Conservation (phyloP, 2,113 vertebrate species). For the Hydropotes inermis region DNA sequence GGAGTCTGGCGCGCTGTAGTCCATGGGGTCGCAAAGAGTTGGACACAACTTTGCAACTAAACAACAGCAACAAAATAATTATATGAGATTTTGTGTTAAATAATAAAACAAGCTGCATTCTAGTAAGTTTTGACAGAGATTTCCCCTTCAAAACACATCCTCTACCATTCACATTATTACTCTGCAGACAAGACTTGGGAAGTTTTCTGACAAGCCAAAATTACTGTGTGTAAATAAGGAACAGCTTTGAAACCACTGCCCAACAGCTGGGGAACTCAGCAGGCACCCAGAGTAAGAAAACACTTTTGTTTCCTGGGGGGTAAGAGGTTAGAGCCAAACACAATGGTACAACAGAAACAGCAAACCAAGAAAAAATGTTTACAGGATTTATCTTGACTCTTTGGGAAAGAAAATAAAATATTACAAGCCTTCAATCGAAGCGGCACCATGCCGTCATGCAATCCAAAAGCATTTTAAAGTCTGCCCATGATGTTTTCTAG, state of each 20-base stretch:
- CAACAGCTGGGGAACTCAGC: slow-evolving; percentile 33
- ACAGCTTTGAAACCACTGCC: slow-evolving; percentile 35
- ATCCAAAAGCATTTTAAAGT: slow-evolving; percentile 69
- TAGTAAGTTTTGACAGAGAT: not conserved
- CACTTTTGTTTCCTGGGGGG: not conserved
- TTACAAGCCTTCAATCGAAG: slow-evolving; percentile 68
- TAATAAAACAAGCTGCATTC: not conserved
- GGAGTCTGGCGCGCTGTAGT: not conserved
- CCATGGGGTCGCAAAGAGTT: not conserved
- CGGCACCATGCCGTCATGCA: slow-evolving; percentile 64
- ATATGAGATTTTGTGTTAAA: not conserved
- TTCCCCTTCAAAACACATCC: slow-evolving; percentile 8
- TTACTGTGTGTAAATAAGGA: not conserved
- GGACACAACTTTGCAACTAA: not conserved
- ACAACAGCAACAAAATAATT: not conserved
- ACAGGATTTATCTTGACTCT: slow-evolving; percentile 69
- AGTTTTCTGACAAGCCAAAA: slow-evolving; percentile 49
- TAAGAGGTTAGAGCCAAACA: slow-evolving; percentile 51
- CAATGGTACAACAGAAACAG: slow-evolving; percentile 59
- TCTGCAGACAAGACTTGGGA: slow-evolving; percentile 2
- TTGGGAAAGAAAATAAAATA: slow-evolving; percentile 72
- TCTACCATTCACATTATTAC: not conserved
- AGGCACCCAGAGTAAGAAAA: slow-evolving; percentile 35
- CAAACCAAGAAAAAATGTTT: slow-evolving; percentile 67
- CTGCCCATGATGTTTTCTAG: slow-evolving; percentile 52